Evolutionary conservation across 2,797 vertebrate species (phyloP), one percentile per base, ranked within the genome.

Genomic region (Mormyrops boulengeri): DNA sequence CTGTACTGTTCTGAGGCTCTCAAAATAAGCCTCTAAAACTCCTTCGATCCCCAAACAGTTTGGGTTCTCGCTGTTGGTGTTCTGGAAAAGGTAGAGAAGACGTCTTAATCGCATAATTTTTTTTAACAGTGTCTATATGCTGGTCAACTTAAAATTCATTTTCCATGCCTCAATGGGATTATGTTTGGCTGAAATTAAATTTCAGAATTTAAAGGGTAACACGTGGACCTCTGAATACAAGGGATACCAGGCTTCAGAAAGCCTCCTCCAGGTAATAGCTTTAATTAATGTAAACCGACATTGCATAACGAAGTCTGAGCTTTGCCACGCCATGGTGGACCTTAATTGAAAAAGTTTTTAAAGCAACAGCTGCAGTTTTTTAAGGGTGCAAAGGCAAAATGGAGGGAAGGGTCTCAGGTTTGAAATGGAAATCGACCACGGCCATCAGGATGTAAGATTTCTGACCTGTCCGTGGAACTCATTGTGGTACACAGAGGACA

Each of bases 1-100:
- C 94, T 98, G 97, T 87, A 98, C 97, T 0, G 95, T 97, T 57
- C 97, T 95, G 91, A 98, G 95, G 91, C 97, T 98, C 93, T 97
- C 97, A 92, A 97, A 97, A 92, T 98, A 98, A 44, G 97, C 95
- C 93, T 98, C 97, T 38, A 98, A 92, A 8, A 98, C 97, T 0
- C 97, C 97, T 47, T 98, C 97, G 0, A 98, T 97, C 53, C 96
- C 97, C 0, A 93, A 96, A 12, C 97, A 98, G 95, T 96, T 98
- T 88, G 97, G 96, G 89, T 97, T 97, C 88, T 97, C 97, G 4
- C 85, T 60, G 0, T 97, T 96, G 82, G 96, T 97, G 92, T 98
- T 98, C 97, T 98, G 92, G 26, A 91, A 89, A 52, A 90, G 22
- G 52, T 14, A 87, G 50, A 26, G 52, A 62, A 60, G 44, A 19